Conservation (phyloP, 1,140 invertebrate species). For the Zaprionus davidi region DNA sequence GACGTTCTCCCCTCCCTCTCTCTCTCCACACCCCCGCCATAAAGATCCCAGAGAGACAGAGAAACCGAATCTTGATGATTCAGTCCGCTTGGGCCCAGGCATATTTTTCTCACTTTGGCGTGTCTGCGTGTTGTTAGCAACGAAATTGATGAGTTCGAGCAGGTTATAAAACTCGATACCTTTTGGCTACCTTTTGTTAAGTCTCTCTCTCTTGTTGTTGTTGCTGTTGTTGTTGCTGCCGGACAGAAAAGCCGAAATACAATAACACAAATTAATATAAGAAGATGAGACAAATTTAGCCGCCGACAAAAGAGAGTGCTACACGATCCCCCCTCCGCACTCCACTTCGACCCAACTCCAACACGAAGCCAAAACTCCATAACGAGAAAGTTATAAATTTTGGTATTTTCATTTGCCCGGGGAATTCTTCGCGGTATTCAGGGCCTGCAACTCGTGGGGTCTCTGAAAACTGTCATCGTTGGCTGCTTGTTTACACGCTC, state of each 20-base stretch:
- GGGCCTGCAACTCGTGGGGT: slow-evolving; percentile 62
- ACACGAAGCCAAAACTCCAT: slow-evolving; percentile 51
- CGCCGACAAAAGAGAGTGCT: slow-evolving; percentile 71
- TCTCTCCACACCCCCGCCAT: not conserved
- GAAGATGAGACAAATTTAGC: slow-evolving; percentile 82
- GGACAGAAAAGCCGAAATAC: slow-evolving; percentile 65
- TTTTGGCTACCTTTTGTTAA: slow-evolving; percentile 70
- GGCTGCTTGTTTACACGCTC: slow-evolving; percentile 77
- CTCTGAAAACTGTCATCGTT: slow-evolving; percentile 66
- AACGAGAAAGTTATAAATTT: slow-evolving; percentile 84
- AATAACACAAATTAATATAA: slow-evolving; percentile 83
- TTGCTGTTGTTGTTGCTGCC: slow-evolving; percentile 40
- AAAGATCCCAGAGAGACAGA: not conserved
- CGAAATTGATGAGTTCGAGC: slow-evolving; percentile 82
- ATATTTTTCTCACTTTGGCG: slow-evolving; percentile 81
- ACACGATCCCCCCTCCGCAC: not conserved
- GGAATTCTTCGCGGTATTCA: not conserved
- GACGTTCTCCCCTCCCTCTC: slow-evolving; percentile 36
- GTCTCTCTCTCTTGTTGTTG: slow-evolving; percentile 47
- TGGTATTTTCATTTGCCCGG: slow-evolving; percentile 66
- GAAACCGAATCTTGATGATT: slow-evolving; percentile 61
- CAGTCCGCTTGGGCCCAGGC: slow-evolving; percentile 49
- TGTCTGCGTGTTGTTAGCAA: slow-evolving; percentile 82
- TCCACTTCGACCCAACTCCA: slow-evolving; percentile 1
- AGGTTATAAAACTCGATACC: slow-evolving; percentile 81